These are phyloP conservation scores for Grapholita molesta DNA, from an alignment of 1,140 invertebrate genomes.

Conservation along the genomic window DNA sequence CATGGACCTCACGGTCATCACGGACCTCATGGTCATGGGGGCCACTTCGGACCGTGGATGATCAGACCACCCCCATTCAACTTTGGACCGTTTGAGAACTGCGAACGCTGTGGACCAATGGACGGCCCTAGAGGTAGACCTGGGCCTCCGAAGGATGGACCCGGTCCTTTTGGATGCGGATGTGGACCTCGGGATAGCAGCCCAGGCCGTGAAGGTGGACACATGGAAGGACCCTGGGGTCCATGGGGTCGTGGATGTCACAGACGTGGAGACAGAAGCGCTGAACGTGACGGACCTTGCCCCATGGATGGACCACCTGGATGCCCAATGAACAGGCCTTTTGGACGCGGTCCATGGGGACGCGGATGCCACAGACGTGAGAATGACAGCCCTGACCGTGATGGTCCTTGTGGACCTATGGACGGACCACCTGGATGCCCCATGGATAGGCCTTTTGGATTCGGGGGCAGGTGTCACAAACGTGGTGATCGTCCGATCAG, in stretches of 20 bases:
- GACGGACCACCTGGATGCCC: background rate
- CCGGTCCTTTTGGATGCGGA: background rate
- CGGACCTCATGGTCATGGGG: background rate
- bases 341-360: background rate
- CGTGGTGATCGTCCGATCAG: background rate
- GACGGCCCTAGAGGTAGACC: background rate
- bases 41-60: background rate
- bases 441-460: background rate
- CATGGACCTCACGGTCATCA: background rate
- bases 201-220: too few species aligned
- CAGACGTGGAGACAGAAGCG: background rate
- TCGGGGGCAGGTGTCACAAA: background rate
- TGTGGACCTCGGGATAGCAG: background rate
- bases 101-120: background rate
- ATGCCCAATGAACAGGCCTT: background rate
- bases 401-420: background rate
- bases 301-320: background rate
- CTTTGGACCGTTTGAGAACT: background rate
- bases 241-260: background rate
- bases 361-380: background rate
- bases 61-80: background rate
- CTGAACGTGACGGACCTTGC: background rate
- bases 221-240: background rate
- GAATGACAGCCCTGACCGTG: background rate
- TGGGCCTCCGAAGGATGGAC: background rate